Conservation (phyloP, 2,797 vertebrate species). For the Poliocrania exsul region DNA sequence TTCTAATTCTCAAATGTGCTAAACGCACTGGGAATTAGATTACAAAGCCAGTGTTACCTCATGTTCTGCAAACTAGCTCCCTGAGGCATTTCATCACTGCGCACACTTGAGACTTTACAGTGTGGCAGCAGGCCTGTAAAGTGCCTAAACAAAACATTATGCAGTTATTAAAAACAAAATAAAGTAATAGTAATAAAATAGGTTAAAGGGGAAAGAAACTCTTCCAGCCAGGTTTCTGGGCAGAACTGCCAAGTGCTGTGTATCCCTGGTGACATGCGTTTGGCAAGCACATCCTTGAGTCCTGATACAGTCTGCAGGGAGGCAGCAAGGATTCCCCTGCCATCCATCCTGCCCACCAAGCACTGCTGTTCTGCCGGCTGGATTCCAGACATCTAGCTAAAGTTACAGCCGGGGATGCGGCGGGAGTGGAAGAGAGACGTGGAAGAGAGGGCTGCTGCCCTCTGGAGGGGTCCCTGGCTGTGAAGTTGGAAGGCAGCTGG, state of each 20-base stretch:
- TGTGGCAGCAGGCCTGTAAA: not conserved
- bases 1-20: not conserved
- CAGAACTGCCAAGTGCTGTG: not conserved
- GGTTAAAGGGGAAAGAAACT: not conserved
- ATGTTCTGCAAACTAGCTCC: not conserved
- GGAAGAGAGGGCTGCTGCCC: not conserved
- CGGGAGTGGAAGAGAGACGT: not conserved
- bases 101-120: not conserved
- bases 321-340: not conserved
- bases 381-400: not conserved
- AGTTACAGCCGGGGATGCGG: accelerated
- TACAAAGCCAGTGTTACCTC: not conserved
- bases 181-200: not conserved
- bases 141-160: not conserved
- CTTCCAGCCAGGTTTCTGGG: not conserved
- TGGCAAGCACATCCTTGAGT: not conserved
- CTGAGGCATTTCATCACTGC: not conserved
- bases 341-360: not conserved
- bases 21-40: constrained; percentile 14
- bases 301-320: not conserved
- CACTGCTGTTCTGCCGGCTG: accelerated
- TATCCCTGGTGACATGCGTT: not conserved
- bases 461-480: not conserved
- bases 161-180: constrained; percentile 6
- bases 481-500: not conserved